Evolutionary conservation across 2,797 vertebrate genomes (phyloP).

Genomic region (Falco rusticolus): DNA sequence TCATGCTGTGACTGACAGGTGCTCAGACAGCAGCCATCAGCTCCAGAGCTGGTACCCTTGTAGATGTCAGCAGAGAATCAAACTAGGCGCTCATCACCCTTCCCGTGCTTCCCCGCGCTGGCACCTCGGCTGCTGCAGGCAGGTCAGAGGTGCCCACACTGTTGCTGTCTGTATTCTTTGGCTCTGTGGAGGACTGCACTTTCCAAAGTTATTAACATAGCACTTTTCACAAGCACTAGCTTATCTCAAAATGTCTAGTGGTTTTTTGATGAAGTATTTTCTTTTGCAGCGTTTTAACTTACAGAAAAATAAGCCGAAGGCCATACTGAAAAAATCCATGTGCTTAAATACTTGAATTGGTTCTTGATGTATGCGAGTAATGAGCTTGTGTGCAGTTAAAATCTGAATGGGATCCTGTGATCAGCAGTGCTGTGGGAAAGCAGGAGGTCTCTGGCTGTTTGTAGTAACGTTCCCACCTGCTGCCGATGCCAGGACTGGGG

Average conservation of each 20-base stretch:
- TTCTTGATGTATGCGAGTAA: not conserved
- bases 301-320: conserved; percentile 18
- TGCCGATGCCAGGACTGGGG: not conserved
- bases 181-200: not conserved
- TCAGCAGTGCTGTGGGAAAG: not conserved
- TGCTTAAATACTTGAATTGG: not conserved
- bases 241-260: not conserved
- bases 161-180: not conserved
- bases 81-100: not conserved
- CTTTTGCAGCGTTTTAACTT: conserved; percentile 13
- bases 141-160: not conserved
- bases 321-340: not conserved
- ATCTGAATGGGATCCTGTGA: not conserved
- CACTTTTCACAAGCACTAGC: conserved; percentile 3
- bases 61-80: not conserved
- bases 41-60: not conserved
- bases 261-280: conserved; percentile 33
- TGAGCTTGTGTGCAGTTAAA: not conserved
- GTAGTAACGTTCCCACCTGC: not conserved
- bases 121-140: not conserved
- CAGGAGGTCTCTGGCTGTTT: not conserved
- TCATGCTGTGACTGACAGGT: not conserved
- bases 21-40: not conserved
- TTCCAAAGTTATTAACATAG: not conserved
- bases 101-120: not conserved